Conservation (phyloP, 2,797 vertebrate genomes). For the Falco columbarius region DNA sequence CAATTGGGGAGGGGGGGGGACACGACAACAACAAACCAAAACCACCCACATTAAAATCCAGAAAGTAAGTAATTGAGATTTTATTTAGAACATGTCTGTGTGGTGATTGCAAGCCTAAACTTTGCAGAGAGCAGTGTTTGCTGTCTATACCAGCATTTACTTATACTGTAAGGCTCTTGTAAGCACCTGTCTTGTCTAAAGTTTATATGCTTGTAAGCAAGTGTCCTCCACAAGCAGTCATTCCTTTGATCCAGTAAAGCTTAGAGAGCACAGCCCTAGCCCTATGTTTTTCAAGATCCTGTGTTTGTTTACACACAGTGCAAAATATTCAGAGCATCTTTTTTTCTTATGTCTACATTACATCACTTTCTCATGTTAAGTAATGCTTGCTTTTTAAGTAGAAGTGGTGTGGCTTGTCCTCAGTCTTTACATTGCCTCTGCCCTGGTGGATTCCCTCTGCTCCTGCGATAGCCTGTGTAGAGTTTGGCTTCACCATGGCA, state of each 20-base stretch:
- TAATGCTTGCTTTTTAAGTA: background rate
- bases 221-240: background rate
- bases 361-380: background rate
- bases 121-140: background rate
- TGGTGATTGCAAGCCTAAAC: background rate
- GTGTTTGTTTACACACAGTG: background rate
- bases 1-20: background rate
- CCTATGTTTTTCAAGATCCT: background rate
- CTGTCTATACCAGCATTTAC: background rate
- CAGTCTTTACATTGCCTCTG: fast-evolving
- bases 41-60: background rate
- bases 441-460: background rate
- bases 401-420: background rate
- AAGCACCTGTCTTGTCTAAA: background rate
- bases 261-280: background rate
- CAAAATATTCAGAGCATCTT: background rate
- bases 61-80: background rate
- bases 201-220: background rate
- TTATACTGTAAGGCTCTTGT: fast-evolving
- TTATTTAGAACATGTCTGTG: background rate
- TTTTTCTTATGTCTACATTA: fast-evolving
- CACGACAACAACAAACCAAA: no score
- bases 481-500: background rate
- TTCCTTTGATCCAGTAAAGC: background rate
- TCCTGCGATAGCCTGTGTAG: background rate